Evolutionary conservation across 2,797 vertebrate genomes (phyloP), one percentile per base, ranked within the genome.

Genomic region (Crypturellus tataupa): DNA sequence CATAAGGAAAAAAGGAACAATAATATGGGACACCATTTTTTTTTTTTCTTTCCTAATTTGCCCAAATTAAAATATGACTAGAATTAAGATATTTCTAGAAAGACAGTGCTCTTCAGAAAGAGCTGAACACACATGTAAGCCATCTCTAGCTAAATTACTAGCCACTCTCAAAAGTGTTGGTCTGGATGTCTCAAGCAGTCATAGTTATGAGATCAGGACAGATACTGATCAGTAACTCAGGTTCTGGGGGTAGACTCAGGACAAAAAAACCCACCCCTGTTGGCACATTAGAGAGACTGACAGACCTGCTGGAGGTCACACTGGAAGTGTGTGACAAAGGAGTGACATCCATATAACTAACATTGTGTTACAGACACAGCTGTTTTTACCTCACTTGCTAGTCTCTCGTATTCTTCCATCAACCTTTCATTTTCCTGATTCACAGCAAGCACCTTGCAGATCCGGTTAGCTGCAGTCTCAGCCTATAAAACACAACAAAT

Each of bases 371-470:
- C 39, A 80, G 15, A 47, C 4, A 79, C 31, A 87, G 33, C 40
- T 87, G 87, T 76, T 77, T 97, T 97, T 98, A 99, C 99, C 99
- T 99, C 99, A 97, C 99, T 99, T 92, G 99, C 99, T 97, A 99
- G 98, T 97, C 98, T 98, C 97, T 99, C 99, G 95, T 99, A 99
- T 85, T 99, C 99, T 98, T 99, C 99, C 99, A 99, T 99, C 98
- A 99, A 97, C 96, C 99, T 99, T 97, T 99, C 99, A 96, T 99
- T 99, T 97, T 99, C 99, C 97, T 99, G 99, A 98, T 99, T 99
- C 93, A 99, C 99, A 90, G 98, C 99, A 70, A 99, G 98, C 89
- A 99, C 98, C 97, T 99, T 99, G 97, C 99, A 99, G 98, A 99
- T 99, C 95, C 99, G 98, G 97, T 99, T 99, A 95, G 99, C 99